A percentile compares a stretch with the other conserved stretches of the same genome.
Conservation (phyloP, 2,888 invertebrate genomes). For the Eurois occulta region DNA sequence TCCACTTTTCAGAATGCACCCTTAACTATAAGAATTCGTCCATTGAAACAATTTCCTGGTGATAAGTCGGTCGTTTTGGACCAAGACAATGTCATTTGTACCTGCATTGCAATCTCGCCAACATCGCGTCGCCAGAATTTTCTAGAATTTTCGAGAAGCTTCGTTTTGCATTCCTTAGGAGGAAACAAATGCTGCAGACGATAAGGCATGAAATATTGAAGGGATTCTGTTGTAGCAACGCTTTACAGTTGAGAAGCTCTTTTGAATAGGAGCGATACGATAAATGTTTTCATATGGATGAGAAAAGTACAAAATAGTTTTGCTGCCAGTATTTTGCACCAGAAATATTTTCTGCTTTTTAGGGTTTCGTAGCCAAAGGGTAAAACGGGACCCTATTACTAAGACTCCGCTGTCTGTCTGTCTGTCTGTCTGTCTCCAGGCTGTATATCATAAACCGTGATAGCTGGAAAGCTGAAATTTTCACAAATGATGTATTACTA, state of each 20-base stretch:
- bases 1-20: neutral
- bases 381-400: too few species aligned
- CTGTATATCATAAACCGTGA: too few species aligned
- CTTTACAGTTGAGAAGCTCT: conserved; percentile 32
- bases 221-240: conserved; percentile 13
- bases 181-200: conserved; percentile 29
- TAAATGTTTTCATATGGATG: conserved; percentile 27
- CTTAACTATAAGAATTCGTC: conserved; percentile 33
- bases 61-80: conserved; percentile 28
- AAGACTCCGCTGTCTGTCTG: too few species aligned
- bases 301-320: conserved; percentile 10
- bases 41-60: conserved; percentile 35
- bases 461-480: too few species aligned
- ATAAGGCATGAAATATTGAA: conserved; percentile 34
- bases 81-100: conserved; percentile 26
- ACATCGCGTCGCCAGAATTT: conserved; percentile 2
- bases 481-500: too few species aligned
- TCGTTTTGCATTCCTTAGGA: conserved; percentile 19
- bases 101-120: conserved; percentile 44
- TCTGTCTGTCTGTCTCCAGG: too few species aligned
- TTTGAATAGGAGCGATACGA: conserved; percentile 26
- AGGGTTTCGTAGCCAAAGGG: too few species aligned
- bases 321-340: neutral
- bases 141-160: neutral
- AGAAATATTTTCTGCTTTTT: neutral